phyloP scores from a whole-genome alignment of 2,888 invertebrate species.

The Ferdinandea cuprea region DNA sequence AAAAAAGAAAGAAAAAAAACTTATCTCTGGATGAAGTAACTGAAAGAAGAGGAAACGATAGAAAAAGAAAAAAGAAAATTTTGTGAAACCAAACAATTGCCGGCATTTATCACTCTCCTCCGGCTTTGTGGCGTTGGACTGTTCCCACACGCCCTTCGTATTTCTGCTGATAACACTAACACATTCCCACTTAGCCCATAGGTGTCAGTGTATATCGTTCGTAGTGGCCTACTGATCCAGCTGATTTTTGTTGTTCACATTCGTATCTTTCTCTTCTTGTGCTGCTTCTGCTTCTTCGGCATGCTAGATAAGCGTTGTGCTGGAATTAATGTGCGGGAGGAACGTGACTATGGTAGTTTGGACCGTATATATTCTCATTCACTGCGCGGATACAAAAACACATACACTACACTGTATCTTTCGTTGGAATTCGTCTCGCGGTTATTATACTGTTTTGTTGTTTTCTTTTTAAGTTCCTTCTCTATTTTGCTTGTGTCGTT shows the following conservation, averaged over 20 bases:
- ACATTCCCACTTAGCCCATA: conserved; percentile 27
- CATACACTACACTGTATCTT: conserved; percentile 15
- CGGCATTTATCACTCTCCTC: conserved; percentile 62
- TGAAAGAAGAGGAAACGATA: conserved; percentile 28
- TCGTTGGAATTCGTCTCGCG: neutral
- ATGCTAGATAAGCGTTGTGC: conserved; percentile 6
- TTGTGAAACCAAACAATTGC: conserved; percentile 63
- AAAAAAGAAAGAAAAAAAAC: conserved; percentile 32
- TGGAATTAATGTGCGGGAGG: conserved; percentile 18
- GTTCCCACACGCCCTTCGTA: conserved; percentile 43
- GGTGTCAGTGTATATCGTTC: conserved; percentile 22
- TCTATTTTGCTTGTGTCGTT: conserved; percentile 24
- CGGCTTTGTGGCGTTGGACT: conserved; percentile 47
- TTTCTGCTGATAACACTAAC: conserved; percentile 53
- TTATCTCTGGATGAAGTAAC: conserved; percentile 40
- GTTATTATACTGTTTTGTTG: neutral
- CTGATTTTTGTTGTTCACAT: conserved; percentile 51
- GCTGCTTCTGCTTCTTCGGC: neutral
- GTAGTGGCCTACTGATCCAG: conserved; percentile 72
- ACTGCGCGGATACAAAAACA: conserved; percentile 51
- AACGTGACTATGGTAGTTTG: conserved; percentile 10
- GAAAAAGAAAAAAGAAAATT: conserved; percentile 29
- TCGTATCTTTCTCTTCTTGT: conserved; percentile 24
- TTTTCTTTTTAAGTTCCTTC: conserved; percentile 27
- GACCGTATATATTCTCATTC: conserved; percentile 50